Evolutionary conservation across 2,888 invertebrate genomes (phyloP), one percentile per base, ranked within the genome.

Genomic region (Pollenia amentaria): DNA sequence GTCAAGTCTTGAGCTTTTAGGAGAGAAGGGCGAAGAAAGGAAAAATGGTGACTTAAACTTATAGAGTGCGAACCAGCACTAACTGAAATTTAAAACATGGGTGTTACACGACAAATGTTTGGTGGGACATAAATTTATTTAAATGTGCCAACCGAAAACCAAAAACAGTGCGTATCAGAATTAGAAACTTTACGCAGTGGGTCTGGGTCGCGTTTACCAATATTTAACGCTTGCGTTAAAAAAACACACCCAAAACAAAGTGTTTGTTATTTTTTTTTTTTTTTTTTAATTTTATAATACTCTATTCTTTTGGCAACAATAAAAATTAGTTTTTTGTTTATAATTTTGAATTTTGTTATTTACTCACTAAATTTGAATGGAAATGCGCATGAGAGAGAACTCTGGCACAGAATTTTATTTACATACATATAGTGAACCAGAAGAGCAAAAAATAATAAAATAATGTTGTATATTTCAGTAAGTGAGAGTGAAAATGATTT

Each of bases 311-410:
- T 78, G 53, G n/a, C 73, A 85, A 77, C 69, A 48, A 64, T 60
- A 60, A 84, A 16, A 60, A 70, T 65, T 29, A 29, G 46, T 78
- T 55, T 65, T 64, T 78, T 81, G 64, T 79, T 83, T 76, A 67
- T 83, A 73, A 72, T 69, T 70, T 76, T 72, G 53, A 29, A 29
- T 65, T 77, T 51, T 77, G 46, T 67, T 78, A 60, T 85, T 72
- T 72, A 65, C 82, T 18, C 46, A 84, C 85, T 88, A 89, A 89
- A 89, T 89, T 89, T 88, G 89, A 91, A 90, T 91, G 89, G 88
- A 90, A 90, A 89, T 90, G 91, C 91, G 91, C 92, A 92, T 91
- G 92, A 90, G 91, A 90, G 72, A 78, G 64, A 78, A 72, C 12
- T 46, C n/a, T n/a, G n/a, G n/a, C 9, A 38, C 18, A 57, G 14